A percentile compares a stretch with the other conserved stretches of the same genome.
Evolutionary conservation across 2,113 vertebrate species (phyloP).

Genomic region (Gasterosteus nipponicus): DNA sequence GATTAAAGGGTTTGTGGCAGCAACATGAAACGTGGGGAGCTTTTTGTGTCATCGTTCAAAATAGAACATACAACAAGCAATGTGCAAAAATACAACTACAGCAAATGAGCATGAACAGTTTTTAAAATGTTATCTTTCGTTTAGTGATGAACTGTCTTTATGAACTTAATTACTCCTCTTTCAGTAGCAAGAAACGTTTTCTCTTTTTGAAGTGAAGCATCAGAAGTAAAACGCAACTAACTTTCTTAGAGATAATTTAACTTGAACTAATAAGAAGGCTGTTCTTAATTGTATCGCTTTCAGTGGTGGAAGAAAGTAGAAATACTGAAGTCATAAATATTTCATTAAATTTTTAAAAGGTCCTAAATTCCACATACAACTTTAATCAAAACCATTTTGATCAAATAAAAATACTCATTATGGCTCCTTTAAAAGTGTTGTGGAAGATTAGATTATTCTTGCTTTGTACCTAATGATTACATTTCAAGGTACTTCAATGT

Average conservation of each 20-base stretch:
- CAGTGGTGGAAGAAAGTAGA: background rate
- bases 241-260: background rate
- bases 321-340: background rate
- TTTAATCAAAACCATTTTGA: background rate
- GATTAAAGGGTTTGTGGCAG: conserved; percentile 15
- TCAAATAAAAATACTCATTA: background rate
- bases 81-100: background rate
- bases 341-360: background rate
- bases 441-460: background rate
- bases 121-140: background rate
- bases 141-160: background rate
- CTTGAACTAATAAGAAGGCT: background rate
- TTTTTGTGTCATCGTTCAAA: conserved; percentile 34
- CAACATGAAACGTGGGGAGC: conserved; percentile 19
- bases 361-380: background rate
- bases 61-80: conserved; percentile 15
- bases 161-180: background rate
- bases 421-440: background rate
- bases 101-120: background rate
- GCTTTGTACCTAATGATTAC: background rate
- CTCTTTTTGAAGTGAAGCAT: background rate
- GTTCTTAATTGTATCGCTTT: background rate
- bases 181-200: no score
- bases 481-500: background rate
- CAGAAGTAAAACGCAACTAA: background rate